These are phyloP conservation scores for Polypterus senegalus DNA, from an alignment of 2,113 vertebrate species.

Conservation along the genomic window DNA sequence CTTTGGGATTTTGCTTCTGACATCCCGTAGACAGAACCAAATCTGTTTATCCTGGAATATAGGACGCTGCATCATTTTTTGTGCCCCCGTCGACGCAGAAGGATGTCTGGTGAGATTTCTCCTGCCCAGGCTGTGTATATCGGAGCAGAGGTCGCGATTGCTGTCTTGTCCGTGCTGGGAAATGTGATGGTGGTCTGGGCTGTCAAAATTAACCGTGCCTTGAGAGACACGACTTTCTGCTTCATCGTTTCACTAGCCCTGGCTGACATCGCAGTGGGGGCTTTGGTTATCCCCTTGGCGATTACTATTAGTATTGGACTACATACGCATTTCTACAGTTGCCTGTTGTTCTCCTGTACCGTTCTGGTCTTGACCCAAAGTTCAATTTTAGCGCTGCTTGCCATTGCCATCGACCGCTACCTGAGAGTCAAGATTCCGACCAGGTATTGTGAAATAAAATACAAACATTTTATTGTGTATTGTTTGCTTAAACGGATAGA, in stretches of 20 bases:
- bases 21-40: no score
- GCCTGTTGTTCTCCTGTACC: conserved; percentile 74
- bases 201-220: conserved; percentile 78
- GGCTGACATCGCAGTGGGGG: conserved; percentile 86
- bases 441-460: conserved; percentile 49
- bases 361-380: conserved; percentile 93
- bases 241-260: conserved; percentile 88
- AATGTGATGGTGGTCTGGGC: conserved; percentile 98
- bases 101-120: conserved; percentile 54
- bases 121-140: conserved; percentile 71
- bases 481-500: no score
- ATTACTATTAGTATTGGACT: conserved; percentile 82
- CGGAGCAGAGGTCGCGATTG: conserved; percentile 79
- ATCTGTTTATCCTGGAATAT: no score
- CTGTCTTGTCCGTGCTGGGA: conserved; percentile 77
- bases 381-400: conserved; percentile 88
- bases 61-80: background rate
- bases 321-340: conserved; percentile 75
- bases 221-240: conserved; percentile 86
- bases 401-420: conserved; percentile 91
- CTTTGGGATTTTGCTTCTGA: no score
- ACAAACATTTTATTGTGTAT: no score
- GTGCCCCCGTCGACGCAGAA: conserved; percentile 10
- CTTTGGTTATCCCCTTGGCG: conserved; percentile 85
- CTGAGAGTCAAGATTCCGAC: conserved; percentile 88